Conservation (phyloP, 2,797 vertebrate species). For the Cottoperca gobio region DNA sequence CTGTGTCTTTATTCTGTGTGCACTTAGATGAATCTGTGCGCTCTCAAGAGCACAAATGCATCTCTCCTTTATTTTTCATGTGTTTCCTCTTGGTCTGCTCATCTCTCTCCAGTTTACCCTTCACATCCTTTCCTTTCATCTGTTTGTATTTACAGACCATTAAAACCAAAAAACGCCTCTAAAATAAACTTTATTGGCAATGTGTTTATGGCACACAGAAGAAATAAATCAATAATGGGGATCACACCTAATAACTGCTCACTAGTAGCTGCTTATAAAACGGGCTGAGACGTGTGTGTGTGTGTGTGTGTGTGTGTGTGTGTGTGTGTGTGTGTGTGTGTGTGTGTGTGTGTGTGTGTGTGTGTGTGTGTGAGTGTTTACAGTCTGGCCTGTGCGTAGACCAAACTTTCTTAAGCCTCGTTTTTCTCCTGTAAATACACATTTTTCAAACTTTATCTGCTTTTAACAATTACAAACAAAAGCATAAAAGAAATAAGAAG, state of each 20-base stretch:
- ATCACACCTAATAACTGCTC: constrained; percentile 16
- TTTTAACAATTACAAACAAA: background rate
- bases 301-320: background rate
- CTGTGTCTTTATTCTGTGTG: background rate
- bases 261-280: background rate
- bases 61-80: background rate
- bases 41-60: background rate
- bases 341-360: background rate
- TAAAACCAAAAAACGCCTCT: constrained; percentile 19
- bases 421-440: background rate
- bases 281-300: background rate
- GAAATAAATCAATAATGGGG: constrained; percentile 42
- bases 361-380: background rate
- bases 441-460: background rate
- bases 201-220: constrained; percentile 4
- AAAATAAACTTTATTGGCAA: constrained; percentile 21
- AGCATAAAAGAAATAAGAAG: constrained; percentile 1
- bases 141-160: constrained; percentile 27
- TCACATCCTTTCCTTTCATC: background rate
- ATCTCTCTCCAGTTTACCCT: background rate
- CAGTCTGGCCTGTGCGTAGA: background rate
- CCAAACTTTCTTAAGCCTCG: constrained; percentile 8
- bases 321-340: background rate
- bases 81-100: background rate
- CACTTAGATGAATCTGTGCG: background rate